Conservation (phyloP, 1,140 invertebrate genomes). For the Vollenhovia emeryi region DNA sequence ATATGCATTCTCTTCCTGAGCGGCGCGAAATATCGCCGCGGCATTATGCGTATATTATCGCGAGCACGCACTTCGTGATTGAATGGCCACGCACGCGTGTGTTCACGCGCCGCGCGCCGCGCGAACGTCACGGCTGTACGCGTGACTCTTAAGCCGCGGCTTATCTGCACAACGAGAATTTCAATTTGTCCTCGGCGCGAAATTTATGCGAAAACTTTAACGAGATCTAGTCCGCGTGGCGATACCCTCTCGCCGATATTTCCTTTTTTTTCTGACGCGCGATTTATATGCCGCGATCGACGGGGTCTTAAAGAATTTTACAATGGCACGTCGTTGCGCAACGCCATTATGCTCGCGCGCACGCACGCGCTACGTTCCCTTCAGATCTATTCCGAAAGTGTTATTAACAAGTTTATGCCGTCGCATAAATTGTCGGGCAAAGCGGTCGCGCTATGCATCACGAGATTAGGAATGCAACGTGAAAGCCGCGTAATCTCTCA, state of each 20-base stretch:
- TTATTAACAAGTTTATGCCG: conserved; percentile 41
- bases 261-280: neutral
- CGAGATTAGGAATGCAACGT: neutral
- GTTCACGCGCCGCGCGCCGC: neutral
- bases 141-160: conserved; percentile 51
- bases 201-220: conserved; percentile 45
- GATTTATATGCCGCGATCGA: conserved; percentile 32
- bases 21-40: conserved; percentile 53
- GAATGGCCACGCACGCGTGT: conserved; percentile 20
- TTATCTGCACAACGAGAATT: conserved; percentile 48
- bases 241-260: conserved; percentile 8
- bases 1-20: conserved; percentile 48
- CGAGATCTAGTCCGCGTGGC: conserved; percentile 27
- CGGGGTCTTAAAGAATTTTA: neutral
- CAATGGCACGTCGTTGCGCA: conserved; percentile 14
- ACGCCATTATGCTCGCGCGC: neutral
- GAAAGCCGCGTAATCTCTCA: conserved; percentile 13
- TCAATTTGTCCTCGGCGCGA: conserved; percentile 45
- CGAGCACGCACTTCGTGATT: conserved; percentile 57
- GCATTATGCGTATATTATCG: conserved; percentile 64
- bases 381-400: neutral
- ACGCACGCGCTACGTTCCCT: neutral
- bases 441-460: neutral
- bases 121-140: conserved; percentile 1
- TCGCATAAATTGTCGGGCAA: conserved; percentile 12